Conservation (phyloP, 2,888 invertebrate genomes). For the Ferdinandea cuprea region DNA sequence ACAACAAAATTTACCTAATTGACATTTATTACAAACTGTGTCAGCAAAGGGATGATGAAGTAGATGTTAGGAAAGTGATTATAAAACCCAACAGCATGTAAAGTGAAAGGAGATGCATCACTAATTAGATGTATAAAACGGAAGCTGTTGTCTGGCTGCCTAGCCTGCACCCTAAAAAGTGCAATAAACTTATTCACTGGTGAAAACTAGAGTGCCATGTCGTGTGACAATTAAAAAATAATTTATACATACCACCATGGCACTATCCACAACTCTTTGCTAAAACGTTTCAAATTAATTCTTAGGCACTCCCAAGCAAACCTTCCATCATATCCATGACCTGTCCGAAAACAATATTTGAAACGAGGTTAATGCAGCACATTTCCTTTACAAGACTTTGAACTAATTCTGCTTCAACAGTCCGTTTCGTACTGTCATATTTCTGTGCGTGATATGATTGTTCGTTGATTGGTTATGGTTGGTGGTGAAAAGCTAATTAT, state of each 20-base stretch:
- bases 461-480: slow-evolving; percentile 5
- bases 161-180: too few relatives aligned
- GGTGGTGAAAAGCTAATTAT: slow-evolving; percentile 22
- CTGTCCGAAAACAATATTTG: slow-evolving; percentile 49
- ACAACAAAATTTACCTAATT: neutral
- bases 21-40: neutral
- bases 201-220: neutral
- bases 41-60: neutral
- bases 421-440: neutral
- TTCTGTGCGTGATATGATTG: slow-evolving; percentile 35
- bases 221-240: slow-evolving; percentile 4
- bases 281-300: slow-evolving; percentile 18
- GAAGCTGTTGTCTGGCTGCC: too few relatives aligned
- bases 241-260: slow-evolving; percentile 2
- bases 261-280: neutral
- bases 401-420: slow-evolving; percentile 33
- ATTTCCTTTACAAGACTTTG: slow-evolving; percentile 49
- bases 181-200: too few relatives aligned
- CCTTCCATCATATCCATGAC: slow-evolving; percentile 53
- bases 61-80: neutral
- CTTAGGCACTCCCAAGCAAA: slow-evolving; percentile 33
- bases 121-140: neutral
- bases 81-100: too few relatives aligned
- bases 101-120: neutral
- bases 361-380: slow-evolving; percentile 68